Evolutionary conservation across 2,113 vertebrate species (phyloP).

Genomic region (Prionailurus bengalensis): DNA sequence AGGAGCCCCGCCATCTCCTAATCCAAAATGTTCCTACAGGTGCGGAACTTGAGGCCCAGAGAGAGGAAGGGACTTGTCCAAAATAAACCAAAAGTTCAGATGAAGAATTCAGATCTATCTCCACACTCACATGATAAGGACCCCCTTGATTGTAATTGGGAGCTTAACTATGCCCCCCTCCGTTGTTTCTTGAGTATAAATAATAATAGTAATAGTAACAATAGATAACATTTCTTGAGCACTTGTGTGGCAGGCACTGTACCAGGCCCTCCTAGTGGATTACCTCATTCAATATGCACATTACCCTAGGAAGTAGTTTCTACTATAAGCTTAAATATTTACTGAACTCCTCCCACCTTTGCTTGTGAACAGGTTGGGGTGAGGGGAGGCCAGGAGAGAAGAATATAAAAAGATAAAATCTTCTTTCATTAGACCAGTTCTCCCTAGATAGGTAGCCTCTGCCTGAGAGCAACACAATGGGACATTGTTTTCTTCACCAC

Average conservation of each 20-base stretch:
- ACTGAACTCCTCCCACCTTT: neutral
- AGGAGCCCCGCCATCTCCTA: neutral
- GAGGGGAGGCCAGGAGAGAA: neutral
- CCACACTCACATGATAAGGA: neutral
- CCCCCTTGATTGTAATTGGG: neutral
- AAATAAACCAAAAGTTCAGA: neutral
- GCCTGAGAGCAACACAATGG: neutral
- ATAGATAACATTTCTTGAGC: neutral
- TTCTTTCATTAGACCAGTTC: neutral
- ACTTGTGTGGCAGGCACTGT: neutral
- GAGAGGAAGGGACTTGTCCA: neutral
- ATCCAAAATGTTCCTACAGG: neutral
- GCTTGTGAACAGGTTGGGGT: neutral
- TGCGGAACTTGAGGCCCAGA: neutral
- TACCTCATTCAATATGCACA: neutral
- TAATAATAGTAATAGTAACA: neutral
- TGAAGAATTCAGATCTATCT: neutral
- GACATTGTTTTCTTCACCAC: neutral
- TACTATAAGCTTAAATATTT: neutral
- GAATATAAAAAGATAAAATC: neutral
- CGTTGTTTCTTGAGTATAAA: neutral
- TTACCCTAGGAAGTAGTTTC: neutral
- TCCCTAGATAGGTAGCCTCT: neutral
- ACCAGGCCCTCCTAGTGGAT: neutral
- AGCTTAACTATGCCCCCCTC: neutral